Evolutionary conservation across 2,113 vertebrate species (phyloP), one percentile per base, ranked within the genome.

Genomic region (Ameiurus melas): DNA sequence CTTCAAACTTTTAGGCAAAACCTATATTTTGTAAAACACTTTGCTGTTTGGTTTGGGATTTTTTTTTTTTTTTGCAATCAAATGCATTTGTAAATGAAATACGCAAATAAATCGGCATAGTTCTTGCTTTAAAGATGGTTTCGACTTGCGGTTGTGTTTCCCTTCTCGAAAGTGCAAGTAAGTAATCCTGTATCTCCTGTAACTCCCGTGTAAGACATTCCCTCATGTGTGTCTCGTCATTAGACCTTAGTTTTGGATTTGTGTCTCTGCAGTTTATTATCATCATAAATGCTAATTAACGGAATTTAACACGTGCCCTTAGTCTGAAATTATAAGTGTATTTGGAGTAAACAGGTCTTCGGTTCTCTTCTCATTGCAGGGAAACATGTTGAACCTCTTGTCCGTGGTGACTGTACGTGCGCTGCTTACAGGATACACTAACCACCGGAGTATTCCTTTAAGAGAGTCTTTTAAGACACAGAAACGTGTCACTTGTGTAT

Each of bases 171-270:
- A 77, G 73, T 47, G 2, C 20, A 77, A 43, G 20, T 51, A 7
- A 78, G 75, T 12, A 78, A n/a, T 78, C 75, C 75, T 6, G 43
- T 78, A 78, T 78, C 22, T 78, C 73, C 22, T 78, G 43, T 51
- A 51, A n/a, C 14, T 68, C 64, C n/a, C 16, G 64, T 30, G 2
- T 73, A 39, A 77, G 73, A 77, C 20, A 27, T 47, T 77, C 39
- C 47, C 1, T 77, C 10, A 5, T 75, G 19, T 77, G 3, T 27
- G 3, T 22, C 33, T 75, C 22, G 4, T 43, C 20, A 47, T 5
- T 47, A 13, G 20, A 47, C 36, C 36, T 77, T 14, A 22, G 19
- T 39, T 71, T 36, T 71, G 3, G 8, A n/a, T 68, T 68, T 30
- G 27, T 30, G 30, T 14, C 2, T 73, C 9, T 73, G 33, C 33